Evolutionary conservation across 1,140 invertebrate genomes (phyloP), one percentile per base, ranked within the genome.

Genomic region (Lucilia sericata): DNA sequence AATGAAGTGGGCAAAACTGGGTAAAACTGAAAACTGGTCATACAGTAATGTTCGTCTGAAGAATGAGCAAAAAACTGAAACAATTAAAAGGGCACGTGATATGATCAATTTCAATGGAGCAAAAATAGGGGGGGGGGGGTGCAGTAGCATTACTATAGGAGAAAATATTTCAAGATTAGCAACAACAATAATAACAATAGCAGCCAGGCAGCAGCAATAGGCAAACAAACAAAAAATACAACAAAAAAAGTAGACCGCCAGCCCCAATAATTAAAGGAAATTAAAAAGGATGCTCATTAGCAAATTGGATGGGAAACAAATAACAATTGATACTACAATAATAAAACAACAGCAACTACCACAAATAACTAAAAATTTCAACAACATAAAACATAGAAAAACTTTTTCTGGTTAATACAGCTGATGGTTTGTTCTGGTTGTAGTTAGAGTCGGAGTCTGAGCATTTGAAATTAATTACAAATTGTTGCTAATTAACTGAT

Each of bases 201-300:
- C 25, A 30, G 25, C 1, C 51, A 60, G 17, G 8, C 13, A 60
- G 51, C 51, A 30, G 25, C 25, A 30, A 30, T 30, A 30, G 25
- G 3, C 25, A 30, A 30, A 30, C 25, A 30, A 30, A 51, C 49
- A 51, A 51, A 9, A 51, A 51, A 5, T 9, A 9, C 9, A 51
- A 51, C 2, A 51, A 51, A 51, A 51, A 12, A 51, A 14, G 14
- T 12, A 60, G 51, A 12, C 51, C 10, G 51, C 17, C 51, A 17
- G 51, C 55, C 55, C 55, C n/a, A 60, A 60, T 60, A 60, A 60
- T 60, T 60, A 60, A 60, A n/a, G 55, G 55, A 60, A 60, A 60
- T 60, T 60, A 60, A 60, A 60, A 60, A 60, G 55, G 55, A 60
- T 60, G n/a, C 55, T 60, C 55, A 60, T 60, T 60, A 60, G 55